Evolutionary conservation across 2,888 invertebrate species (phyloP), one percentile per base, ranked within the genome.

Genomic region (Chironomus tentans): DNA sequence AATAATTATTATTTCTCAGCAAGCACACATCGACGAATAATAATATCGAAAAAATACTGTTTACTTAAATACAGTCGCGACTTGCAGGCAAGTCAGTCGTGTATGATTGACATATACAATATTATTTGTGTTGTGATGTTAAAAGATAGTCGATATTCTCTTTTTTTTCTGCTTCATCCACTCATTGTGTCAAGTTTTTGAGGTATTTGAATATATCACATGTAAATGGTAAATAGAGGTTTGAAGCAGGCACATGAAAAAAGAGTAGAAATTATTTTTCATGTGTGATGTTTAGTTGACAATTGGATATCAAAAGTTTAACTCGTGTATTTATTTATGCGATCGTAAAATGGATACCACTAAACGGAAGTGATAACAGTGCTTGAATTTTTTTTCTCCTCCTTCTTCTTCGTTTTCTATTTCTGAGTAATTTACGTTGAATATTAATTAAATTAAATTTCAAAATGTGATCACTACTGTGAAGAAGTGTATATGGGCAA

Each of bases 21-120:
- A 73, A 50, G 21, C 72, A 73, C 72, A 73, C 72, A 73, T 73
- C 62, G 72, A 73, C 72, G 72, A 62, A 65, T 65, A 65, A 65
- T 65, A 21, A 21, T 56, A 73, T 73, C n/a, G 61, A 62, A 21
- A 38, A 10, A 38, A 70, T 18, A 70, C 48, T 71, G 62, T 73
- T 73, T 73, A 62, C 24, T 73, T 62, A 73, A 73, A 61, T 18
- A 73, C 56, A 73, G 72, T 62, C 62, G 61, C 72, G 62, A 12
- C 65, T 38, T 21, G 12, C 65, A 24, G 12, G 24, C 12, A 65
- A 24, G 21, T 13, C 6, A 24, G 65, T 24, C 24, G 65, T 65
- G 12, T 24, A 65, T 65, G 65, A 65, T 65, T 65, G 65, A 65
- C 65, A 65, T 24, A 65, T 24, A 65, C 18, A 24, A 1, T 21